These are phyloP conservation scores for Silurus glanis DNA, from an alignment of 2,113 vertebrate species.

Conservation along the genomic window DNA sequence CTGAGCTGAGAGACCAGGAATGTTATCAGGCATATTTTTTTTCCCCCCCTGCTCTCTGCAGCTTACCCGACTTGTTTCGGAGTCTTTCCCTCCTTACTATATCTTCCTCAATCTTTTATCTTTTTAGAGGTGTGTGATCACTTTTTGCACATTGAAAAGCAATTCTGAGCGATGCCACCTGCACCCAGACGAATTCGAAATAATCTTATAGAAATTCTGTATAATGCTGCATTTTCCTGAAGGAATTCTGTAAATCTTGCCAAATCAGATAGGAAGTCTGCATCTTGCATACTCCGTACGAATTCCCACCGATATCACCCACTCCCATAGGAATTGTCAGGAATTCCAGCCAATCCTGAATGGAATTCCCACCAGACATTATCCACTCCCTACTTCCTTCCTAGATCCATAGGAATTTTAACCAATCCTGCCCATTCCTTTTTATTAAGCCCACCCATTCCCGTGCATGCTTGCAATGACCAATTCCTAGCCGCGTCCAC, in stretches of 20 bases:
- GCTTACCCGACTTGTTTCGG: neutral
- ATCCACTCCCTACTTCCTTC: too few species aligned
- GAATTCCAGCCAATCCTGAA: neutral
- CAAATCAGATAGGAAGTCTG: neutral
- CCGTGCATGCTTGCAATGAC: neutral
- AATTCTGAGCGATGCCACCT: neutral
- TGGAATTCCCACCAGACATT: too few species aligned
- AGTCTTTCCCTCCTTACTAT: neutral
- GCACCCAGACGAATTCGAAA: neutral
- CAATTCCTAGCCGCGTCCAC: too few species aligned
- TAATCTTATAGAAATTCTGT: neutral
- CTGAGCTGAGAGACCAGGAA: slow-evolving; percentile 9
- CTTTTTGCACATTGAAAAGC: neutral
- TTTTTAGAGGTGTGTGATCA: neutral
- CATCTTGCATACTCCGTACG: rapidly evolving
- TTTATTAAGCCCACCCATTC: neutral
- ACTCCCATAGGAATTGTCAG: neutral
- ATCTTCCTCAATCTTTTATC: neutral
- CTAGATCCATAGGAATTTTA: neutral
- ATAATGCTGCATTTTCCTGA: neutral
- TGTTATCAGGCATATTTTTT: neutral
- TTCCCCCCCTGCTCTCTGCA: neutral
- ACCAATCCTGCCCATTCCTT: neutral
- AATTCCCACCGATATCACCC: neutral
- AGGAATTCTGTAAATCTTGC: neutral